Evolutionary conservation across 2,113 vertebrate species (phyloP), one percentile per base, ranked within the genome.

Genomic region (Gnathonemus echidnorhynchus): DNA sequence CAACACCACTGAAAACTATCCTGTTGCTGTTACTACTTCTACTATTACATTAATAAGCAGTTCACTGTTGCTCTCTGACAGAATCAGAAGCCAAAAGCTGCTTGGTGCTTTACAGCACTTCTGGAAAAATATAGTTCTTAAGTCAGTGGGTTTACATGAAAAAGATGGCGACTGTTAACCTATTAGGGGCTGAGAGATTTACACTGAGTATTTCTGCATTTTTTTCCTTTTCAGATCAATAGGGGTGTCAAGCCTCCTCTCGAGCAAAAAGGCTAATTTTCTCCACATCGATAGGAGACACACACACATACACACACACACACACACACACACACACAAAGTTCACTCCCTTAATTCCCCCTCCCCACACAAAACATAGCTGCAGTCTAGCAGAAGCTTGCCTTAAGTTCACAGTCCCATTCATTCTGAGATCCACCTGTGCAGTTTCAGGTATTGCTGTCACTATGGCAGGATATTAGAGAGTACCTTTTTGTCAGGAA

Each of bases 161-260:
- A 93, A 92, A 92, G 89, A 93, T 93, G 93, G 93, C 93, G 85
- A 85, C 92, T 89, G 93, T 95, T 94, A 95, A 95, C 93, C 94
- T 95, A 94, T 94, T 95, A 94, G 95, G 94, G 94, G 94, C 91
- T 93, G 93, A 90, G 92, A 94, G 94, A 96, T 96, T 96, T 96
- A 95, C 93, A 17, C 86, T 92, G 95, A 94, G 93, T 94, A 94
- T 95, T 96, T 95, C 94, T 95, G 94, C 94, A 93, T 95, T 94
- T 95, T 95, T 92, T 90, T 92, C 87, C 50, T 92, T 91, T 52
- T 93, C 48, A 45, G 94, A 96, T 96, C 95, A 92, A 96, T 96
- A 93, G 91, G 89, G 91, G 91, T 94, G 93, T 92, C 92, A 89
- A 88, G 92, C 91, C 91, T 90, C 91, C 91, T 90, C 86, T 85